phyloP scores from a whole-genome alignment of 2,888 invertebrate genomes.

The Epistrophe eligans region DNA sequence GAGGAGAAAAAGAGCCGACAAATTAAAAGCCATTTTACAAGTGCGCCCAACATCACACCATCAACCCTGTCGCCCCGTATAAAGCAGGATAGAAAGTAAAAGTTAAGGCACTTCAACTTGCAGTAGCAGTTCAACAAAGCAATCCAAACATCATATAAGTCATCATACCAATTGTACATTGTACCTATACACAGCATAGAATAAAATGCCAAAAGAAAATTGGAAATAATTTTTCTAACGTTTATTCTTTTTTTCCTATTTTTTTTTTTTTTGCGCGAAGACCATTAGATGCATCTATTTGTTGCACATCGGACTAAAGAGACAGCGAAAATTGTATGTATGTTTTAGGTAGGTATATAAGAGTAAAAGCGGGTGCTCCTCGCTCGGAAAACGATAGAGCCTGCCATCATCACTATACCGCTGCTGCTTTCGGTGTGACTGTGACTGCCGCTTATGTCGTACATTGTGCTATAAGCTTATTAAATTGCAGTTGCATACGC shows the following conservation, averaged over 20 bases:
- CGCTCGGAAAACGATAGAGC: conserved; percentile 36
- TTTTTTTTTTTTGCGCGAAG: conserved; percentile 21
- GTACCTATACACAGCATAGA: not conserved
- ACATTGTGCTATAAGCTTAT: conserved; percentile 71
- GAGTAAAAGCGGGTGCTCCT: conserved; percentile 29
- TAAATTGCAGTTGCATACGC: conserved; percentile 76
- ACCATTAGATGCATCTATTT: conserved; percentile 73
- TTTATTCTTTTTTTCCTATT: conserved; percentile 9
- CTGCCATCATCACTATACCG: conserved; percentile 9
- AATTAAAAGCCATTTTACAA: conserved; percentile 52
- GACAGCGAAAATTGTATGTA: not conserved
- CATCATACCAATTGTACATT: not conserved
- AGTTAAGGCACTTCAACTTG: conserved; percentile 42
- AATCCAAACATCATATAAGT: conserved; percentile 19
- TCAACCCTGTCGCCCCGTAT: not conserved
- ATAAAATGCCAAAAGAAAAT: conserved; percentile 35
- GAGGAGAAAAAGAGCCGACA: conserved; percentile 18
- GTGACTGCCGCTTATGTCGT: conserved; percentile 40
- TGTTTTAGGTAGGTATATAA: not conserved
- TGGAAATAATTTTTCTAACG: conserved; percentile 54
- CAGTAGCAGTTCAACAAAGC: conserved; percentile 28
- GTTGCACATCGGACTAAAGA: conserved; percentile 61
- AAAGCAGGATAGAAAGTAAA: conserved; percentile 64
- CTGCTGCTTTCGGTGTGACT: not conserved
- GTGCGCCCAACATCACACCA: conserved; percentile 16